phyloP scores from a whole-genome alignment of 2,113 vertebrate genomes.

The Gadus chalcogrammus region DNA sequence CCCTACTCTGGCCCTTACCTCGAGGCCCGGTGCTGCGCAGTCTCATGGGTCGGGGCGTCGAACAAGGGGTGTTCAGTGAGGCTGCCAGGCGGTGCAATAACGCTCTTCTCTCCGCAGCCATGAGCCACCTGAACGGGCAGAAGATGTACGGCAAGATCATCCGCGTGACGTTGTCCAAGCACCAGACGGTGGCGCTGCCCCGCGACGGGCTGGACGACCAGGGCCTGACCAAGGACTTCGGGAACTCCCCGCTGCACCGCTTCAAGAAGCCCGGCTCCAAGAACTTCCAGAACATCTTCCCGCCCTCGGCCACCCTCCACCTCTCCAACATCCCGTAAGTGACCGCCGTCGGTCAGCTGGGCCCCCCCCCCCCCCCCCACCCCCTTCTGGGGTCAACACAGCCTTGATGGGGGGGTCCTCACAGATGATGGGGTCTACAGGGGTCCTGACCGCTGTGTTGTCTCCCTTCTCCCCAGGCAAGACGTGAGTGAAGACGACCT shows the following conservation, averaged over 20 bases:
- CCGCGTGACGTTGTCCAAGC: constrained; percentile 93
- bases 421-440: too few species aligned
- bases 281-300: constrained; percentile 98
- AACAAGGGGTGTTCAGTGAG: too few species aligned
- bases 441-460: background rate
- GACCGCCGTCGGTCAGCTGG: background rate
- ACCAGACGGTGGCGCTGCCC: constrained; percentile 94
- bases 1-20: too few species aligned
- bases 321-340: constrained; percentile 97
- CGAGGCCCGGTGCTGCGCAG: too few species aligned
- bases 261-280: constrained; percentile 97
- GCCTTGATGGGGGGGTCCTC: too few species aligned
- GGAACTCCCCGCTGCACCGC: constrained; percentile 94
- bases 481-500: constrained; percentile 93
- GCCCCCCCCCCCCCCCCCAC: too few species aligned
- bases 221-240: constrained; percentile 95
- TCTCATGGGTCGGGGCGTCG: too few species aligned
- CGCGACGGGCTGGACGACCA: constrained; percentile 95
- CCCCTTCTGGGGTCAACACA: too few species aligned
- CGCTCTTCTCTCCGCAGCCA: constrained; percentile 69
- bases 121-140: constrained; percentile 97
- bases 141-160: constrained; percentile 99
- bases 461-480: constrained; percentile 73
- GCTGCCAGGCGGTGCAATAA: too few species aligned
- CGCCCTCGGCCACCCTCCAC: constrained; percentile 93